Conservation (phyloP, 2,797 vertebrate species). For the Myotis daubentonii region DNA sequence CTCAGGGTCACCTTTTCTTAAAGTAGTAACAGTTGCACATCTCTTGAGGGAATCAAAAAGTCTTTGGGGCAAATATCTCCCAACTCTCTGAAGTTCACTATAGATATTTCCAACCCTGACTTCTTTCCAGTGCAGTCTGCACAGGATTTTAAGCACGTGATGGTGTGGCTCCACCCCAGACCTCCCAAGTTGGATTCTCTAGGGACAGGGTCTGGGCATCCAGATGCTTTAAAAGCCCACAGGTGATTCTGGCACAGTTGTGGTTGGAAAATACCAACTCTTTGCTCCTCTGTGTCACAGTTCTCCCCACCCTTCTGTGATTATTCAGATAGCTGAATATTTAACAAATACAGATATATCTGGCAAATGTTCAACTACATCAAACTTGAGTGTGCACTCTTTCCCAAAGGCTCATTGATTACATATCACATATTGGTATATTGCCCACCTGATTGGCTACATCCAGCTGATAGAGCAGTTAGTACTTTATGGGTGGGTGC, state of each 20-base stretch:
- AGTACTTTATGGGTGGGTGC: background rate
- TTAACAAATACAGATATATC: conserved; percentile 1
- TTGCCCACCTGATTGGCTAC: background rate
- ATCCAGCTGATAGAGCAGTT: background rate
- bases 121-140: background rate
- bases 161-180: background rate
- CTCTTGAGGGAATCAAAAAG: conserved; percentile 10
- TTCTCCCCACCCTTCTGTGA: background rate
- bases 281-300: background rate
- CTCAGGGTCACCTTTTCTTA: conserved; percentile 55
- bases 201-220: background rate
- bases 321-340: background rate
- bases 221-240: background rate
- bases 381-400: background rate
- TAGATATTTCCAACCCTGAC: background rate
- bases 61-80: conserved; percentile 12
- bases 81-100: conserved; percentile 14
- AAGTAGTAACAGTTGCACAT: conserved; percentile 26
- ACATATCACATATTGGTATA: background rate
- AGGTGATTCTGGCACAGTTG: background rate
- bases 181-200: background rate
- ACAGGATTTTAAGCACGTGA: background rate
- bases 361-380: background rate
- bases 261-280: background rate
- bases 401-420: background rate